A percentile compares a stretch with the other conserved stretches of the same genome.
These are phyloP conservation scores for Microplitis deprimator DNA, from an alignment of 2,888 invertebrate species.

Conservation along the genomic window DNA sequence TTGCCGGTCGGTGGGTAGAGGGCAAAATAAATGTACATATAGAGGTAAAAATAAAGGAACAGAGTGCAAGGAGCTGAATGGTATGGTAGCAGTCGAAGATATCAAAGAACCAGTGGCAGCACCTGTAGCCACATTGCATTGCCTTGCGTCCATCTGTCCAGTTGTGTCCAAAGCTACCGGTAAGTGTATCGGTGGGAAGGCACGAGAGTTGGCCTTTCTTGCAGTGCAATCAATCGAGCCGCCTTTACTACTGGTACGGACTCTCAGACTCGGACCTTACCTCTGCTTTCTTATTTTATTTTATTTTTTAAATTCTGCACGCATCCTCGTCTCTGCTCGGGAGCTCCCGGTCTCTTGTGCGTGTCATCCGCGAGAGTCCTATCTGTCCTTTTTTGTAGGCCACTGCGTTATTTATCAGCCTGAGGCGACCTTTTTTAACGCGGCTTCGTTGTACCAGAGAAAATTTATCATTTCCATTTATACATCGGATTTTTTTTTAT, in stretches of 20 bases:
- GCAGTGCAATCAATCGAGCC: conserved; percentile 64
- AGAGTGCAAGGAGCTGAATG: conserved; percentile 18
- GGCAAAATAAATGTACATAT: not conserved
- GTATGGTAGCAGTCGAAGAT: conserved; percentile 29
- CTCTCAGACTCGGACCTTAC: conserved; percentile 14
- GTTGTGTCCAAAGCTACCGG: conserved; percentile 52
- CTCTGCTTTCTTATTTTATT: conserved; percentile 27
- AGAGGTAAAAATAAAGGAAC: conserved; percentile 30
- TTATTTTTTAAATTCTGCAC: conserved; percentile 32
- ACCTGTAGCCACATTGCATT: conserved; percentile 61
- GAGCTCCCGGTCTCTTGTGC: conserved; percentile 17
- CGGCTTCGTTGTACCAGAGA: not conserved
- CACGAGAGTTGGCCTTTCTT: conserved; percentile 59
- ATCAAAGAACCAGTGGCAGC: conserved; percentile 49
- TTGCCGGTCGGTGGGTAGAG: not conserved
- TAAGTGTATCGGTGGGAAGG: conserved; percentile 57
- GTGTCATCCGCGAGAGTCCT: conserved; percentile 23
- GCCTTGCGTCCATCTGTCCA: conserved; percentile 65
- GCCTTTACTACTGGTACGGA: conserved; percentile 32
- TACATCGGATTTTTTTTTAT: no score
- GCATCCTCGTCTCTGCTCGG: conserved; percentile 17
- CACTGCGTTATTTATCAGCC: conserved; percentile 27
- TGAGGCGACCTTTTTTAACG: conserved; percentile 10
- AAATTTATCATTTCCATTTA: not conserved
- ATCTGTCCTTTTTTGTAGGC: conserved; percentile 17